These are phyloP conservation scores for Callipepla squamata DNA, from an alignment of 2,113 vertebrate genomes.

Conservation along the genomic window DNA sequence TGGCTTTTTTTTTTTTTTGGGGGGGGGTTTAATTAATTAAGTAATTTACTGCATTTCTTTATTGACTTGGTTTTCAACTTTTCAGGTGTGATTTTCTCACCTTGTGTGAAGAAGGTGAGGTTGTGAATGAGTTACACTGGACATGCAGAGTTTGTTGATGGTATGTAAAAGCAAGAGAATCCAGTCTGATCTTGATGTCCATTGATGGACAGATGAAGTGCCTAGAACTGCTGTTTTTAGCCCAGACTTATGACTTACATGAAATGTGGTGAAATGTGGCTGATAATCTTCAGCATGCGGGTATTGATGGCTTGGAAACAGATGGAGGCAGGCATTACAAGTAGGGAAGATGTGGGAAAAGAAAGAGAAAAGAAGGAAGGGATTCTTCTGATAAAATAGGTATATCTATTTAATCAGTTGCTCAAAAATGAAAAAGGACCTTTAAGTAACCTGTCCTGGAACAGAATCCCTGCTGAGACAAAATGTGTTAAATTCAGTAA, in stretches of 20 bases:
- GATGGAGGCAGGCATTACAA: not conserved
- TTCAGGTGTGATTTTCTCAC: not conserved
- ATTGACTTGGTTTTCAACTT: not conserved
- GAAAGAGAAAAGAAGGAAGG: not conserved
- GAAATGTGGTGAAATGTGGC: not conserved
- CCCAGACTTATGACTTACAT: not conserved
- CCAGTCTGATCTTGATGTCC: not conserved
- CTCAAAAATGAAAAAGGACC: not conserved
- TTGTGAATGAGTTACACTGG: not conserved
- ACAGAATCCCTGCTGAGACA: not conserved
- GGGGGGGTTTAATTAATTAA: too few relatives aligned
- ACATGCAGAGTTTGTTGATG: not conserved
- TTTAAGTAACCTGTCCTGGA: not conserved
- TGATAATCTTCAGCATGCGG: not conserved
- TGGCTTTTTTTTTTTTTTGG: not conserved
- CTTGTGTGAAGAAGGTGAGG: not conserved
- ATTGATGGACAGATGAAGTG: not conserved
- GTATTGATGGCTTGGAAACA: fast-evolving
- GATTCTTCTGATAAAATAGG: not conserved
- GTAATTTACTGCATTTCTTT: too few relatives aligned
- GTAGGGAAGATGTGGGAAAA: not conserved
- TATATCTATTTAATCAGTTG: not conserved
- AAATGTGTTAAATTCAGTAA: not conserved
- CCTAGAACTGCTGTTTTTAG: not conserved
- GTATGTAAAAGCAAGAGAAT: not conserved